Evolutionary conservation across 2,113 vertebrate genomes (phyloP).

Genomic region (Gasterosteus nipponicus): DNA sequence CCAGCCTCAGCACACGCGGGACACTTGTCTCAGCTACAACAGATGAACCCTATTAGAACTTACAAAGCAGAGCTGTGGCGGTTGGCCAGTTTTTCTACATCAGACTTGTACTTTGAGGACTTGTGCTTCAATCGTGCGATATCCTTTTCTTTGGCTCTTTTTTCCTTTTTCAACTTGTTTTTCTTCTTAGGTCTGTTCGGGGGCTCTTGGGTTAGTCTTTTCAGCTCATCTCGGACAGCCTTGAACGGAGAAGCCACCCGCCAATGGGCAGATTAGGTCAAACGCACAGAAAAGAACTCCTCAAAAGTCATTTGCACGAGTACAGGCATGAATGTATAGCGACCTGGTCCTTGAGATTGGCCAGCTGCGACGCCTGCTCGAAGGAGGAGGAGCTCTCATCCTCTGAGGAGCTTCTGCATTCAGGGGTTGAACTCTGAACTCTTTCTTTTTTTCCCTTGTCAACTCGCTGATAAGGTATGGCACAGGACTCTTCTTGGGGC

Average conservation of each 20-base stretch:
- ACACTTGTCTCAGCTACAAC: background rate
- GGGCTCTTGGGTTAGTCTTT: conserved; percentile 80
- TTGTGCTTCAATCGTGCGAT: conserved; percentile 65
- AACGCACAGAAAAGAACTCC: conserved; percentile 1
- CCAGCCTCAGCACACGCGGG: background rate
- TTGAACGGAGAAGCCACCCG: conserved; percentile 80
- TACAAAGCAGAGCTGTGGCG: conserved; percentile 79
- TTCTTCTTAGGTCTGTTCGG: conserved; percentile 83
- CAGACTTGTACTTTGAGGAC: conserved; percentile 55
- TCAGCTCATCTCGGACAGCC: conserved; percentile 85
- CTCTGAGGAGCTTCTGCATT: conserved; percentile 79
- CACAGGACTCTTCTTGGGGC: conserved; percentile 72
- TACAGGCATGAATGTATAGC: conserved; percentile 18
- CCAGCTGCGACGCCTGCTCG: conserved; percentile 66
- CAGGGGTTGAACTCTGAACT: conserved; percentile 58
- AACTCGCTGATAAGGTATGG: conserved; percentile 15
- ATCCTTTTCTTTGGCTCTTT: conserved; percentile 65
- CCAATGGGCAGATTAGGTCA: conserved; percentile 10
- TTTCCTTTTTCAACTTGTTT: conserved; percentile 79
- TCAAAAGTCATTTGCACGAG: conserved; percentile 8
- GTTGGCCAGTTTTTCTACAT: conserved; percentile 68
- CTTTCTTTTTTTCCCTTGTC: conserved; percentile 27
- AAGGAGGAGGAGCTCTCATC: conserved; percentile 79
- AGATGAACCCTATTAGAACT: conserved; percentile 49
- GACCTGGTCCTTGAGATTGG: conserved; percentile 86